Evolutionary conservation across 2,113 vertebrate genomes (phyloP), one percentile per base, ranked within the genome.

Genomic region (Sorex araneus): DNA sequence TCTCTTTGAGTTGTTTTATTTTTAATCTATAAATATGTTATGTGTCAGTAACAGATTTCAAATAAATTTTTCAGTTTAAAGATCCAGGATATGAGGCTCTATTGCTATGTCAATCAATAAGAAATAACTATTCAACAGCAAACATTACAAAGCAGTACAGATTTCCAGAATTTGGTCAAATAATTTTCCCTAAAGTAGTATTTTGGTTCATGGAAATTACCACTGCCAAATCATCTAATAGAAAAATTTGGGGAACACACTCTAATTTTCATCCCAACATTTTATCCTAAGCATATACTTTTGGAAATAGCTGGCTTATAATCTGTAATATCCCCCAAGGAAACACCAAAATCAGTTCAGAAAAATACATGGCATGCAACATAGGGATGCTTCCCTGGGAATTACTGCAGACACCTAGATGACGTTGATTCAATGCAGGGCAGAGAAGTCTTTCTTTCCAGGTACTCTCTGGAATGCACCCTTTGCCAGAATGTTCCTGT

Each of bases 121-220:
- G 47, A 94, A 92, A 79, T 16, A 78, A 40, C 57, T 84, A 91
- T 23, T 84, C 81, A 82, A n/a, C 64, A 77, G 57, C 30, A 84
- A 84, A 78, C 43, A 84, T 15, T 60, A 75, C 43, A 73, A 54
- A 80, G 85, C 16, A 89, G 45, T 67, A 47, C 69, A 87, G 32
- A 91, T 57, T 91, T 84, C 60, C 64, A 89, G 69, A 95, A 64
- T 89, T 75, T 45, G 28, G 6, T 77, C 64, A 80, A 79, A 93
- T 84, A 74, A 57, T 32, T 71, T 91, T 77, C 54, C 89, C 71
- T 74, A 87, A 90, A 92, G 54, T 13, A 78, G 32, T 47, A 63
- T 50, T 95, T 81, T 78, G 34, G 21, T n/a, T 94, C 25, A 84
- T 88, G 64, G 67, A 93, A 92, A 60, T 40, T 69, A 66, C 80